Evolutionary conservation across 1,140 invertebrate genomes (phyloP), one percentile per base, ranked within the genome.

Genomic region (Neodiprion pinetum): DNA sequence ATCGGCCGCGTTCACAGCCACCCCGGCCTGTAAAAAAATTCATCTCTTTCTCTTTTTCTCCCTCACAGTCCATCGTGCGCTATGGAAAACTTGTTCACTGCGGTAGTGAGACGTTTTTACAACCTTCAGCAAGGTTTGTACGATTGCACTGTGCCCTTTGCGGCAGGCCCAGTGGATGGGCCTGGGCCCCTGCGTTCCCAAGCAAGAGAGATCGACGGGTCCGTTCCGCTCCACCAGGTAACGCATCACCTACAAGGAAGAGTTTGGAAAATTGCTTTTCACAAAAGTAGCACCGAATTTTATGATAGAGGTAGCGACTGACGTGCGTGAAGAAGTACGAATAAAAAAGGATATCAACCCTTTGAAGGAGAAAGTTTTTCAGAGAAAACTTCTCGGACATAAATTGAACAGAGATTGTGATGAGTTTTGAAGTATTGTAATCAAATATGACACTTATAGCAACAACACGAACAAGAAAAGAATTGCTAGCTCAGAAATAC

Each of bases 131-230:
- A 96, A 85, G 9, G 96, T 91, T 89, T 97, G 96, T 14, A 95
- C 94, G 61, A 97, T 93, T 3, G 94, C 93, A 11, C 96, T 94
- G 81, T 97, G 96, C 1, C 96, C 96, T 88, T 93, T 93, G 9
- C 92, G 88, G 84, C 96, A 97, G 2, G 96, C 96, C 96, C 96
- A 97, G 83, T 98, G 96, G 75, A 97, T 96, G 1, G 96, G 96
- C 65, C 94, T 90, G 0, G 96, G 96, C 3, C 95, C 96, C 86
- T 97, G 92, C 1, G 94, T 96, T 65, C 96, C 96, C 70, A 96
- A 88, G 81, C 96, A 97, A 1, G 95, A 93, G 67, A 97, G 88
- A 88, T 98, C 95, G 9, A 97, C 91, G 1, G 95, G 95, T 14
- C 94, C 95, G 72, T 92, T 93, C 73, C 93, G 90, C 81, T 96